Base-by-base conservation (phyloP, 2,888 invertebrate species). In the Eupithecia subumbrata region DNA sequence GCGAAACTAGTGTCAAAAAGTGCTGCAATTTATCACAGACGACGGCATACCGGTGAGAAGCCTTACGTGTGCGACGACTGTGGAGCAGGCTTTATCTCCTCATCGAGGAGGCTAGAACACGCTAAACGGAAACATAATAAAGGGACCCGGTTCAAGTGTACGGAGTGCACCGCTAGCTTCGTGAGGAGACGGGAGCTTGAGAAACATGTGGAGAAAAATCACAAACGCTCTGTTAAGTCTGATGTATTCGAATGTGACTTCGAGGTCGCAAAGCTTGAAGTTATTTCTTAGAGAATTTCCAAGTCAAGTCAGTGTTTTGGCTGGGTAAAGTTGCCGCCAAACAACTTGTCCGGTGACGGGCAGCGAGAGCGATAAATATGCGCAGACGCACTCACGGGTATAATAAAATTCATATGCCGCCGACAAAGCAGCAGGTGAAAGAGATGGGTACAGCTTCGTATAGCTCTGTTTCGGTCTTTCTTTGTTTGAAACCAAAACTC, bases 1-100 rank as follows among this genome's bases (percentile, higher is more conserved):
- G 93, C 91, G 34, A 92, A 90, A 83, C 83, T 95, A 0, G 94
- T 94, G 2, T 90, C 93, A 18, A 92, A 91, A 80, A 94, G 93
- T 92, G 95, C 95, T 5, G 91, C 90, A 2, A 90, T 93, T 2
- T 94, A 95, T 80, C 95, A 95, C 73, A 89, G 91, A 80, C 86
- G 95, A 12, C 79, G 94, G 22, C 95, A 95, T 70, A 95, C 95
- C 0, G 95, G 95, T 0, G 95, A 95, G 74, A 88, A 89, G 72
- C 95, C 95, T 0, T 94, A 94, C 77, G 88, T 89, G 12, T 95
- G 95, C 71, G 86, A 87, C 1, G 92, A 92, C 71, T 95, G 95
- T 71, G 93, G 90, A 0, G 93, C 93, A 25, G 84, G 83, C 18
- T 95, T 95, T 72, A 90, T 94, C 16, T 94, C 94, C 0, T 87